These are phyloP conservation scores for Plecturocebus donacophilus DNA, from an alignment of 2,113 vertebrate species.

Conservation along the genomic window DNA sequence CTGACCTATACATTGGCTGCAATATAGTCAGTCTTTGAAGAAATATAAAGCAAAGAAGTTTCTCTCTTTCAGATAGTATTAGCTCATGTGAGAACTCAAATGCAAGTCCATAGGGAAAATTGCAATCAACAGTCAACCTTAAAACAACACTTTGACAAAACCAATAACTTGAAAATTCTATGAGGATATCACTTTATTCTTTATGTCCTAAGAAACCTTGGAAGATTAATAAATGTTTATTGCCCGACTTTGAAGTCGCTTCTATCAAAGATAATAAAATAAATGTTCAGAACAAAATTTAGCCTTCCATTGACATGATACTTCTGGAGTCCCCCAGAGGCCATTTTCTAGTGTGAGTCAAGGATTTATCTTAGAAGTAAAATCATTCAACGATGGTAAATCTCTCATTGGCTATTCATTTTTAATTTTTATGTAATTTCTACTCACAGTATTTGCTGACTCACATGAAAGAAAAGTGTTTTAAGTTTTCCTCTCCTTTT, in stretches of 20 bases:
- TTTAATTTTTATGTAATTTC: background rate
- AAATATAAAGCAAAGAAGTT: background rate
- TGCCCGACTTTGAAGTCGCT: background rate
- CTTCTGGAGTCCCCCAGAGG: background rate
- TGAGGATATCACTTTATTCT: background rate
- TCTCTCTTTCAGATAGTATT: background rate
- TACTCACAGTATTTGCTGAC: background rate
- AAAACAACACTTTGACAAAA: background rate
- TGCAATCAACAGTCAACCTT: background rate
- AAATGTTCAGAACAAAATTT: background rate
- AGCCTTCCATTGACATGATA: fast-evolving
- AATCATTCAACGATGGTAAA: background rate
- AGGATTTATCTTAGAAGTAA: background rate
- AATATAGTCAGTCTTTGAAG: background rate
- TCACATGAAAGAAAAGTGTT: background rate
- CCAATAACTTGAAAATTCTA: background rate
- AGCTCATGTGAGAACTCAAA: background rate
- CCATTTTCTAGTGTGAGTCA: background rate
- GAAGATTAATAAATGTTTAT: background rate
- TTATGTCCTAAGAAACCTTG: background rate
- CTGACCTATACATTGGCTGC: background rate
- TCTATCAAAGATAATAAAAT: background rate
- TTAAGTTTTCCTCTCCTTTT: background rate
- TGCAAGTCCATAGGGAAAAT: background rate
- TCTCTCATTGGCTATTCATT: background rate